Evolutionary conservation across 2,797 vertebrate species (phyloP), one percentile per base, ranked within the genome.

Genomic region (Carduelis carduelis): DNA sequence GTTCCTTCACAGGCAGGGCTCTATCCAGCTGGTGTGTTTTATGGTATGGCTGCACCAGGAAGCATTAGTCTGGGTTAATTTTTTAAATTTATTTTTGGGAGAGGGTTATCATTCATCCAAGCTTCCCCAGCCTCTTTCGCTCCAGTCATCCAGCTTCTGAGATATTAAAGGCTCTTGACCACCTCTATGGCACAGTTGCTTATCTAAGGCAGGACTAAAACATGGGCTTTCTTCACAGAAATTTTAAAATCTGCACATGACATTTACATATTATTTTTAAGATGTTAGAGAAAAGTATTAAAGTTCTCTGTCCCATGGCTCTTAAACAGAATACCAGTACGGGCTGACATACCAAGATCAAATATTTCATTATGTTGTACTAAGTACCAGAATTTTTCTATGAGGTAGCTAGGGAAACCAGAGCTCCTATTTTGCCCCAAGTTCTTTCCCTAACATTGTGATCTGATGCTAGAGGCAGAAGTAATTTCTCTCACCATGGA

Each of bases 31-130:
- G 39, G 6, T 0, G 0, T 34, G 16, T 46, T 56, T 77, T 49
- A 35, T 72, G 26, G 43, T 37, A 41, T 44, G 16, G 11, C 35
- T 93, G 22, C 19, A 86, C 17, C 30, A 50, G 47, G 24, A 86
- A 78, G 14, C 14, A 4, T 43, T 4, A 66, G 37, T 39, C 15
- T 34, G 70, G 27, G 49, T 34, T 18, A 1, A 3, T 19, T 49
- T 37, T 35, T 28, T 12, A 0, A 5, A 8, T 49, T 61, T 60
- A 8, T 34, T 81, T 59, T 32, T 7, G 4, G 16, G 7, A 6
- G 5, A 23, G 10, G 2, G 6, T 1, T 47, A 30, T 53, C 6
- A 57, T 50, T 74, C n/a, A 35, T 30, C 32, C 10, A 76, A 35
- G 17, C 39, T 61, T 78, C 30, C 19, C 56, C 24, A 59, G 35